Percentiles rank a stretch among this genome's conserved stretches.
phyloP scores from a whole-genome alignment of 2,113 vertebrate genomes.

The Ceyx margarethae region DNA sequence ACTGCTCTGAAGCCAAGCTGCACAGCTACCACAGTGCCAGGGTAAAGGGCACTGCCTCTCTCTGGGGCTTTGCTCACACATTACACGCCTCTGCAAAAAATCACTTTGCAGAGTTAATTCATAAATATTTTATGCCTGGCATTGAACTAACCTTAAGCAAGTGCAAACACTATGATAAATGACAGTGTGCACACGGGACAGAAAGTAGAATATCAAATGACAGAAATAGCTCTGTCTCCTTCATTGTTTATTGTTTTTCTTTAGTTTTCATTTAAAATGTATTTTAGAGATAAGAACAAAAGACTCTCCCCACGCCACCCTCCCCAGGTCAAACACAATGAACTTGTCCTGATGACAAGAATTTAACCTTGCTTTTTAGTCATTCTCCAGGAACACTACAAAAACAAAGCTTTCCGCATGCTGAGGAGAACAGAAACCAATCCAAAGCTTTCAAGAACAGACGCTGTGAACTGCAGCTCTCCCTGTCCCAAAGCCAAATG shows the following conservation, averaged over 20 bases:
- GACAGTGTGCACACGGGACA: background rate
- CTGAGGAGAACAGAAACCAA: conserved; percentile 6
- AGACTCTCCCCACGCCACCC: background rate
- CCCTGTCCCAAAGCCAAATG: background rate
- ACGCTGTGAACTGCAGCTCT: background rate
- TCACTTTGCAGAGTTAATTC: background rate
- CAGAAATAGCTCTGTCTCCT: background rate
- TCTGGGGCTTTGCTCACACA: fast-evolving
- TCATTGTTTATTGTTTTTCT: background rate
- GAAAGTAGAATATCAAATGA: background rate
- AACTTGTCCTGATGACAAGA: conserved; percentile 4
- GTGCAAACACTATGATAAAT: fast-evolving
- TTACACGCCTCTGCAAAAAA: background rate
- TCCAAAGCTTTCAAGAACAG: fast-evolving
- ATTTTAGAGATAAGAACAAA: background rate
- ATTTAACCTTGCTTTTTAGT: conserved; percentile 10
- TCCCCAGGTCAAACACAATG: background rate
- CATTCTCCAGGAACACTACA: background rate
- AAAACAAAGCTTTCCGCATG: background rate
- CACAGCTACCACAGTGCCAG: fast-evolving
- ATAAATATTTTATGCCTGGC: background rate
- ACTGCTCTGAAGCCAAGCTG: background rate
- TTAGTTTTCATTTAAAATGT: background rate
- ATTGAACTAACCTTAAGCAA: background rate
- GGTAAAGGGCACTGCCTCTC: background rate